These are phyloP conservation scores for Falcunculus frontatus DNA, from an alignment of 2,113 vertebrate genomes.

Conservation along the genomic window DNA sequence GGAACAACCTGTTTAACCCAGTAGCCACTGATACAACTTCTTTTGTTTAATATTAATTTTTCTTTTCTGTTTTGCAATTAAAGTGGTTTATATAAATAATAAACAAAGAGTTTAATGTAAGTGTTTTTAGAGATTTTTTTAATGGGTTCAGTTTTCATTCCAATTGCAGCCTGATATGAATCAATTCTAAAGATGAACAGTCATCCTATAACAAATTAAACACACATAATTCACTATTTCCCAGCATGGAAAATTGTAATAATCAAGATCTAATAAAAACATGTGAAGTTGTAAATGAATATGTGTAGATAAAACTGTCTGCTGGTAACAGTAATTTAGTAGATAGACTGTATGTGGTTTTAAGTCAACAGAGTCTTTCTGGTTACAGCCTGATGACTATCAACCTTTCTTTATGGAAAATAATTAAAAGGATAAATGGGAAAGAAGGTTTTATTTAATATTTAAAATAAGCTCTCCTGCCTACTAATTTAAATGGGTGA, in stretches of 20 bases:
- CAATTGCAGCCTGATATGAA: background rate
- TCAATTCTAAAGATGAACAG: background rate
- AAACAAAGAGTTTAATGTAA: background rate
- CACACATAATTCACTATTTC: background rate
- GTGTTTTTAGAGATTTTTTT: background rate
- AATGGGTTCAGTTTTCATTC: background rate
- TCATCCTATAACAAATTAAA: background rate
- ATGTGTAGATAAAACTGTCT: background rate
- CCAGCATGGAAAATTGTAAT: background rate
- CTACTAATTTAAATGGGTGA: conserved; percentile 2
- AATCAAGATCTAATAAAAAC: background rate
- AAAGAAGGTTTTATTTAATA: background rate
- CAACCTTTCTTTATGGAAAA: conserved; percentile 1
- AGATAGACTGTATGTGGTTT: background rate
- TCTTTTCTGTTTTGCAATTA: background rate
- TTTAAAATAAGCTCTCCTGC: background rate
- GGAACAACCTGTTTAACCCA: background rate
- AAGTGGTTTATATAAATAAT: background rate
- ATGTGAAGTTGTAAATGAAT: background rate
- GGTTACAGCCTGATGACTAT: background rate
- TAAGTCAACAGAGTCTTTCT: background rate
- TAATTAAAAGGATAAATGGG: background rate
- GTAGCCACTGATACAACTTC: background rate
- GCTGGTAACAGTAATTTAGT: background rate
- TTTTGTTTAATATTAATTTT: background rate